phyloP scores from a whole-genome alignment of 2,888 invertebrate species.

The Cotesia congregata region DNA sequence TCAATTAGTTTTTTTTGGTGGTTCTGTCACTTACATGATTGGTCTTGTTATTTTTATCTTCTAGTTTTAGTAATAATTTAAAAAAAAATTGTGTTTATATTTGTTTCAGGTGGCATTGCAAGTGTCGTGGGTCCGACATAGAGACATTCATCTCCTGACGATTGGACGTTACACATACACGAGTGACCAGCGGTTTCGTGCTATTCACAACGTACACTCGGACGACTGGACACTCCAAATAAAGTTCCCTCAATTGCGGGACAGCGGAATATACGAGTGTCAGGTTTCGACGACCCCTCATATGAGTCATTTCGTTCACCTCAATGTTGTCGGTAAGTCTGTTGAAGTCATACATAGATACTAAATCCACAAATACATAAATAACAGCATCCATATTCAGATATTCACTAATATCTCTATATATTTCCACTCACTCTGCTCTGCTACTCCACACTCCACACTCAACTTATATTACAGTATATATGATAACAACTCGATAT shows the following conservation, averaged over 20 bases:
- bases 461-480: not conserved
- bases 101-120: slow-evolving; percentile 78
- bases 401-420: not conserved
- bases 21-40: too few species aligned
- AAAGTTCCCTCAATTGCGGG: slow-evolving; percentile 91
- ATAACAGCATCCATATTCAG: not conserved
- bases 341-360: not conserved
- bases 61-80: too few species aligned
- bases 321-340: slow-evolving; percentile 90
- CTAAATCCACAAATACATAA: not conserved
- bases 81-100: not conserved
- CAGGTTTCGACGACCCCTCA: slow-evolving; percentile 95
- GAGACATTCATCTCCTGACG: slow-evolving; percentile 90
- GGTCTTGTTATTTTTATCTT: too few species aligned
- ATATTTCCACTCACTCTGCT: not conserved
- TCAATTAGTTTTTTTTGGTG: not conserved
- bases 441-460: too few species aligned
- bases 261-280: slow-evolving; percentile 93
- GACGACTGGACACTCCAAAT: slow-evolving; percentile 94
- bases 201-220: slow-evolving; percentile 86
- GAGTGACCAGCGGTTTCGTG: slow-evolving; percentile 90
- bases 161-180: slow-evolving; percentile 93
- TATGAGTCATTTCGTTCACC: slow-evolving; percentile 91
- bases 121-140: slow-evolving; percentile 93
- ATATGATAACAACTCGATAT: not conserved